A percentile compares a stretch with the other conserved stretches of the same genome.
phyloP scores from a whole-genome alignment of 2,888 invertebrate species.

The Operophtera brumata region DNA sequence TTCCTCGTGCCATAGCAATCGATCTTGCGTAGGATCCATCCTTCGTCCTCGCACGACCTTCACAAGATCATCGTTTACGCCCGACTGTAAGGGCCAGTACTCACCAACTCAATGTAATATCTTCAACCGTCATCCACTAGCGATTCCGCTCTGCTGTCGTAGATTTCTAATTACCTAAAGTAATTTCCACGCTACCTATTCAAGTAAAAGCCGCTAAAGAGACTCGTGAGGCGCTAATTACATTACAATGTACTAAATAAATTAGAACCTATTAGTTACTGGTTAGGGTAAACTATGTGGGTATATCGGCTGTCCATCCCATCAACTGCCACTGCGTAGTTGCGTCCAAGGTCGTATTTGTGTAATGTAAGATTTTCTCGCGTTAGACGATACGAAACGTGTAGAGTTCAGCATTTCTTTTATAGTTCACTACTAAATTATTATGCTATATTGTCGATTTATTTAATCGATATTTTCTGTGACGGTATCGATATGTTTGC shows the following conservation, averaged over 20 bases:
- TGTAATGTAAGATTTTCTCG: constrained; percentile 17
- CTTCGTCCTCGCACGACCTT: constrained; percentile 12
- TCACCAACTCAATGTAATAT: not conserved
- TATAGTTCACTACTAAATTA: too few relatives aligned
- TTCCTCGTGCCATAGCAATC: not conserved
- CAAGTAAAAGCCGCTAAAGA: not conserved
- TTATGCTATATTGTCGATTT: not conserved
- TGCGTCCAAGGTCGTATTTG: constrained; percentile 38
- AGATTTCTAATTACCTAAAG: not conserved
- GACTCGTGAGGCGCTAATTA: not conserved
- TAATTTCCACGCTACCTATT: not conserved
- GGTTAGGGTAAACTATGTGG: not conserved
- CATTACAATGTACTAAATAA: constrained; percentile 31
- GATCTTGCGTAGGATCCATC: not conserved
- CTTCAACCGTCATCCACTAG: too few relatives aligned
- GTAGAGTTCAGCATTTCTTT: not conserved
- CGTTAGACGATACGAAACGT: not conserved
- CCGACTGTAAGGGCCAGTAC: not conserved
- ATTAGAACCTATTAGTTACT: constrained; percentile 40
- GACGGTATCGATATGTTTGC: not conserved
- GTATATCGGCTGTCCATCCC: constrained; percentile 22
- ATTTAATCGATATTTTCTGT: not conserved
- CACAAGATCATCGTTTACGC: constrained; percentile 6
- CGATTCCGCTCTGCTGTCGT: not conserved
- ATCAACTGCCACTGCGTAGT: constrained; percentile 34